A percentile compares a stretch with the other conserved stretches of the same genome.
These are phyloP conservation scores for Parasteatoda lunata DNA, from an alignment of 2,888 invertebrate genomes.

Conservation along the genomic window DNA sequence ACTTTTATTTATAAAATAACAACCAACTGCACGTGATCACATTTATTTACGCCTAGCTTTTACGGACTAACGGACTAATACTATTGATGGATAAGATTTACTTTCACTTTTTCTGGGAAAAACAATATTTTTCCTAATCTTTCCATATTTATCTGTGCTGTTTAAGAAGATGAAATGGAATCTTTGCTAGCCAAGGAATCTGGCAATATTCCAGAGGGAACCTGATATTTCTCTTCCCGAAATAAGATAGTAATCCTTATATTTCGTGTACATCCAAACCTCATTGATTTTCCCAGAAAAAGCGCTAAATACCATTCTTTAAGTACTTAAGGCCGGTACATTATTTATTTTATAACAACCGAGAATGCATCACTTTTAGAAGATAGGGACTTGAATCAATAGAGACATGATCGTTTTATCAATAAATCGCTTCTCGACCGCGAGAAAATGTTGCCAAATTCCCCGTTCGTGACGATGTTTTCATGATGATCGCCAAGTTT, in stretches of 20 bases:
- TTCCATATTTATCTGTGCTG: background rate
- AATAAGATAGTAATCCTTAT: constrained; percentile 35
- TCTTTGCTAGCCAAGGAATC: constrained; percentile 1
- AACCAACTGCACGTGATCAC: too few relatives aligned
- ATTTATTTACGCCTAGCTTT: too few relatives aligned
- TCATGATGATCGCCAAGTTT: background rate
- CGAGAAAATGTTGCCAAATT: background rate
- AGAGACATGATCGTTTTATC: constrained; percentile 48
- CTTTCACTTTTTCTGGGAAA: background rate
- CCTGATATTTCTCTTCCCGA: background rate
- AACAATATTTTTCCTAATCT: background rate
- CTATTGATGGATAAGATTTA: too few relatives aligned
- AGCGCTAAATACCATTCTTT: constrained; percentile 46
- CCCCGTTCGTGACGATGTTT: background rate
- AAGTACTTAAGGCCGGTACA: constrained; percentile 43
- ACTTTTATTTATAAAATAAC: too few relatives aligned
- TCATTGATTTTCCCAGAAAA: constrained; percentile 15
- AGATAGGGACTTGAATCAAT: constrained; percentile 26
- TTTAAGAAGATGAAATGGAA: background rate
- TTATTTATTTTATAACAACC: constrained; percentile 25
- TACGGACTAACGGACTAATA: too few relatives aligned
- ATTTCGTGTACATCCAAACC: constrained; percentile 23
- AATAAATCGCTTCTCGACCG: constrained; percentile 26
- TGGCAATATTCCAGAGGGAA: constrained; percentile 41
- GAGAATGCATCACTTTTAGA: background rate